These are phyloP conservation scores for Tenthredo amoena DNA, from an alignment of 2,888 invertebrate species.

Conservation along the genomic window DNA sequence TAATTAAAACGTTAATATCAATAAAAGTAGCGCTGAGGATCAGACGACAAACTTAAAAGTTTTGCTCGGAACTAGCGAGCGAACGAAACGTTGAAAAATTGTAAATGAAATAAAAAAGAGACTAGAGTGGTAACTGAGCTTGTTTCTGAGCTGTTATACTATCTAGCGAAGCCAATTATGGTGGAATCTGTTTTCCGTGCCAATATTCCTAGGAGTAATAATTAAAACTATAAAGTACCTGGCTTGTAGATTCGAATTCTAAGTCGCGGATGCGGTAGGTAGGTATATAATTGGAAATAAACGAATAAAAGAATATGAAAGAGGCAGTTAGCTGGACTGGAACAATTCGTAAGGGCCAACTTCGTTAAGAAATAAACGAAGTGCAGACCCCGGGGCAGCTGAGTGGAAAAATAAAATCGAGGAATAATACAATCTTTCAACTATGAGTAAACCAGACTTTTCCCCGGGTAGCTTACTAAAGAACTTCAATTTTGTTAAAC, in stretches of 20 bases:
- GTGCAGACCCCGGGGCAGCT: not conserved
- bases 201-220: not conserved
- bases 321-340: slow-evolving; percentile 5
- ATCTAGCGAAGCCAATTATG: slow-evolving; percentile 3
- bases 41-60: slow-evolving; percentile 29
- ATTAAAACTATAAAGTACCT: slow-evolving; percentile 30
- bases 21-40: slow-evolving; percentile 17
- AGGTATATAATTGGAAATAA: slow-evolving; percentile 26
- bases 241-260: not conserved
- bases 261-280: slow-evolving; percentile 19
- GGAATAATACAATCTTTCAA: not conserved
- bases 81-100: not conserved
- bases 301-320: slow-evolving; percentile 19
- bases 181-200: not conserved
- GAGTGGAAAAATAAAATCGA: not conserved
- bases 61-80: not conserved
- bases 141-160: not conserved
- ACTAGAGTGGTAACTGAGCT: not conserved
- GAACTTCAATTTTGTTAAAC: not conserved
- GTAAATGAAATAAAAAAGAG: not conserved
- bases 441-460: not conserved
- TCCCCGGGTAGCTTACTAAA: not conserved
- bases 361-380: slow-evolving; percentile 18
- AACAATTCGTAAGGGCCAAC: not conserved
- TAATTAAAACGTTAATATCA: slow-evolving; percentile 36